Base-by-base conservation (phyloP, 1,140 invertebrate genomes). In the Trypoxylus dichotomus region DNA sequence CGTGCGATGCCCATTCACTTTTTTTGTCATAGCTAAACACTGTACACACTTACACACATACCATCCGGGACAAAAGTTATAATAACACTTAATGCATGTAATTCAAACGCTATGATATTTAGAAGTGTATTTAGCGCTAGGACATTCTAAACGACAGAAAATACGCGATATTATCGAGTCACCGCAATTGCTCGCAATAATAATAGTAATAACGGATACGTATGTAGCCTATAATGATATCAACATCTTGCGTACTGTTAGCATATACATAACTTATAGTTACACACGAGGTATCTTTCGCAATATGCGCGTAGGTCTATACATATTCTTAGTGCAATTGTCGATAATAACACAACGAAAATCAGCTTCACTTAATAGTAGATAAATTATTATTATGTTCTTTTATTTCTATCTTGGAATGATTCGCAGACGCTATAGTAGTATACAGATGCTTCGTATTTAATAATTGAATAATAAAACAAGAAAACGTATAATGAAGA, bases 131-230 rank as follows among this genome's bases (percentile, higher is more conserved):
- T 68, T 68, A 24, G 27, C 27, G 60, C 60, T 68, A 24, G 60
- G 60, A 68, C 60, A 68, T 68, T 68, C 60, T 68, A 68, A 68
- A 68, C 60, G 60, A 68, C 60, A 68, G 24, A 68, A 68, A 68
- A 29, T 68, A 29, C 27, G 60, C 60, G 60, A 68, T 68, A 68
- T 25, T 68, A 68, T 68, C 60, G 27, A 68, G 21, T 27, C 27
- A 68, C 60, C 24, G 60, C 60, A 27, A 68, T 68, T 27, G 60
- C 60, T 68, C 1, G 60, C 27, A 68, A 68, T 68, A 29, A 68
- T 68, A 68, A 68, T 68, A 68, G 27, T 68, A 68, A 68, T 29
- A 68, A 68, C 27, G 19, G 47, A 54, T 54, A 54, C 47, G 47
- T 54, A 54, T 54, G 47, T 54, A 54, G 47, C 47, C 47, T 54